Evolutionary conservation across 1,140 invertebrate genomes (phyloP).

Genomic region (Sycophila sp.): DNA sequence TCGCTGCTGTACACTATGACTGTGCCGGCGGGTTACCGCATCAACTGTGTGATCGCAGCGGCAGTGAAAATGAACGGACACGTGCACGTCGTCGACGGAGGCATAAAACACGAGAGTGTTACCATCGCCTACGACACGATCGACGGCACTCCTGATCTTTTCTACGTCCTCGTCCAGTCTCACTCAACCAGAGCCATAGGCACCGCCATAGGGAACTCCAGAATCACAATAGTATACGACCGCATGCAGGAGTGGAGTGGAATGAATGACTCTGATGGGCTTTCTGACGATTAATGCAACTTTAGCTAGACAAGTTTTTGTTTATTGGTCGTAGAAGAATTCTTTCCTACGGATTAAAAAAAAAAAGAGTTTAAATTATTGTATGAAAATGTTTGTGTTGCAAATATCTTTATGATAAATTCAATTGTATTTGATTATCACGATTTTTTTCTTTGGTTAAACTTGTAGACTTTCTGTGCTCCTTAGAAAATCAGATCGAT

Average conservation of each 20-base stretch:
- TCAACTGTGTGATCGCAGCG: slow-evolving; percentile 40
- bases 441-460: too few relatives aligned
- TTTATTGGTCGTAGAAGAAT: too few relatives aligned
- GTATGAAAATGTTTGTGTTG: too few relatives aligned
- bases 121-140: slow-evolving; percentile 12
- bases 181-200: not conserved
- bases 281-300: too few relatives aligned
- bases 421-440: too few relatives aligned
- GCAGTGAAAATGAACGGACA: slow-evolving; percentile 30
- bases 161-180: slow-evolving; percentile 27
- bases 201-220: not conserved
- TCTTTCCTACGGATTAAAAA: too few relatives aligned
- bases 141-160: slow-evolving; percentile 9
- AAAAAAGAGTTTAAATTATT: too few relatives aligned
- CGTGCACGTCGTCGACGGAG: slow-evolving; percentile 35
- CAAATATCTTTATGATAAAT: too few relatives aligned
- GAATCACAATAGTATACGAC: not conserved
- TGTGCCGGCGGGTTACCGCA: not conserved
- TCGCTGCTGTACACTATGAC: not conserved
- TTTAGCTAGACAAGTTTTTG: too few relatives aligned
- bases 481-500: too few relatives aligned
- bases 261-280: too few relatives aligned
- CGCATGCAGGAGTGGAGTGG: slow-evolving; percentile 16
- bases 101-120: not conserved
- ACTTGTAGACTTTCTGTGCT: too few relatives aligned